A percentile compares a stretch with the other conserved stretches of the same genome.
phyloP scores from a whole-genome alignment of 2,888 invertebrate genomes.

The Drosophila acutilabella region DNA sequence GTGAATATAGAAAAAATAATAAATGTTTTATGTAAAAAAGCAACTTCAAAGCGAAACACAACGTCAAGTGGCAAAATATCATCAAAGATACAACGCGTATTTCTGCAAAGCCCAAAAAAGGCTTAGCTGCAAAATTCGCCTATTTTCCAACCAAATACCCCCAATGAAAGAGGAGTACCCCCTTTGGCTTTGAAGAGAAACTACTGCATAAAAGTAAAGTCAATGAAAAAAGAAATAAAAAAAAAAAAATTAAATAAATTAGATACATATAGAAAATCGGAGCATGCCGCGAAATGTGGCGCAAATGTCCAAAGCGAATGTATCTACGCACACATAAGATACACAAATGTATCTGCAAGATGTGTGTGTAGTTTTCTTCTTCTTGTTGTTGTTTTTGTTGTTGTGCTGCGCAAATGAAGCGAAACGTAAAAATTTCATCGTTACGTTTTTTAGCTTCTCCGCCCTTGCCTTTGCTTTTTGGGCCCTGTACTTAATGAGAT shows the following conservation, averaged over 20 bases:
- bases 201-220: conserved; percentile 23
- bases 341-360: conserved; percentile 62
- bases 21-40: conserved; percentile 42
- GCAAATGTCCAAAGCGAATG: conserved; percentile 32
- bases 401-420: conserved; percentile 80
- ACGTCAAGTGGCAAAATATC: conserved; percentile 41
- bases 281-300: conserved; percentile 30
- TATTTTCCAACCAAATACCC: neutral
- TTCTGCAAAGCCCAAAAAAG: conserved; percentile 43
- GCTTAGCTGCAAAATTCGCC: conserved; percentile 30
- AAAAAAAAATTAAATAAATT: conserved; percentile 23
- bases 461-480: conserved; percentile 47
- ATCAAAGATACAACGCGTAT: conserved; percentile 14
- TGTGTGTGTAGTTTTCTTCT: conserved; percentile 30
- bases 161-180: neutral
- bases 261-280: conserved; percentile 38
- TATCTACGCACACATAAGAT: conserved; percentile 34
- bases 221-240: conserved; percentile 10
- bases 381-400: conserved; percentile 21
- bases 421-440: conserved; percentile 68
- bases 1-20: conserved; percentile 51
- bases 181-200: neutral
- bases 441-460: conserved; percentile 54
- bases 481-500: no score
- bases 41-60: conserved; percentile 65